Percentiles rank a stretch among this genome's conserved stretches.
Conservation (phyloP, 2,888 invertebrate species). For the Phaedon cochleariae region DNA sequence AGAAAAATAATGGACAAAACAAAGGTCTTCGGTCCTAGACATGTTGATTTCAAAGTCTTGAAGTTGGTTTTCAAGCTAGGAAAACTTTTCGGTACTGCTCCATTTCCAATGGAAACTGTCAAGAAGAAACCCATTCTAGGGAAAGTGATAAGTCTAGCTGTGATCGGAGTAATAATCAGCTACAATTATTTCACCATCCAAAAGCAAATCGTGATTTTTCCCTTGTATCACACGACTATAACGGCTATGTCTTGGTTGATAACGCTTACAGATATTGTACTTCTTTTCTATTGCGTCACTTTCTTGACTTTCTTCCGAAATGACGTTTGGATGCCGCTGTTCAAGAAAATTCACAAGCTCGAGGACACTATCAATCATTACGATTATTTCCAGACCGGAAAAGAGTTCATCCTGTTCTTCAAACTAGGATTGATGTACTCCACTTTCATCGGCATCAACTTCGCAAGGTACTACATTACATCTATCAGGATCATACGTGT, state of each 20-base stretch:
- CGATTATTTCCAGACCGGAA: neutral
- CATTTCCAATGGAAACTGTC: neutral
- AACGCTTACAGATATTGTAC: neutral
- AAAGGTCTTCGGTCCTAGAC: neutral
- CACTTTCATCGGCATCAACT: neutral
- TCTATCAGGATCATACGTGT: neutral
- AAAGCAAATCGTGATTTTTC: neutral
- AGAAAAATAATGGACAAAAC: neutral
- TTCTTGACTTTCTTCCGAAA: neutral
- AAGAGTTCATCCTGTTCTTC: neutral
- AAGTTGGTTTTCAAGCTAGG: neutral
- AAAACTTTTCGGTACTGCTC: neutral
- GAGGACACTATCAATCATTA: neutral
- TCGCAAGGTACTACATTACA: neutral
- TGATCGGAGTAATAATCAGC: neutral
- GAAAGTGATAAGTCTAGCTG: neutral
- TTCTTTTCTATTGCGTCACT: neutral
- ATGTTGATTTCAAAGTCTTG: neutral
- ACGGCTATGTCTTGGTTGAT: neutral
- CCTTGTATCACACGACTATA: neutral
- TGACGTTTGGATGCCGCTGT: neutral
- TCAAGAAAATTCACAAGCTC: neutral
- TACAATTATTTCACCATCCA: neutral
- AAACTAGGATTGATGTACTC: slow-evolving; percentile 1
- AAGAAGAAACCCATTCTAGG: neutral